Base-by-base conservation (phyloP, 2,888 invertebrate species). In the Cryptosula pallasiana region DNA sequence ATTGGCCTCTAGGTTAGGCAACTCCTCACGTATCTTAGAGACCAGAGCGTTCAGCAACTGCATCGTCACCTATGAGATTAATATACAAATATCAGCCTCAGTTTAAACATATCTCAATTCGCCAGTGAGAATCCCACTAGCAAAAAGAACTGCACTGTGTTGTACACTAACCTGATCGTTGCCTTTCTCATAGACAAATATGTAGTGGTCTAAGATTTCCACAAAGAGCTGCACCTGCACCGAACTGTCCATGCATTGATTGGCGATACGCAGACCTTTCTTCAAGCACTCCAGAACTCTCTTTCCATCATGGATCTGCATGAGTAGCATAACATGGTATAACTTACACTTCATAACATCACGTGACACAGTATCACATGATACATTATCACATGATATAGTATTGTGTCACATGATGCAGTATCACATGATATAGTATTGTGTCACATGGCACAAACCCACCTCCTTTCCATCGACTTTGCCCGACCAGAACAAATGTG, bases 401-500 rank as follows among this genome's bases (percentile, higher is more conserved):
- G 20, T 45, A 45, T 20, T 13, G 45, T 45, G 20, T 45, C n/a
- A n/a, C n/a, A n/a, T n/a, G n/a, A n/a, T n/a, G n/a, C n/a, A n/a
- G n/a, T n/a, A n/a, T n/a, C n/a, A n/a, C n/a, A n/a, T n/a, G n/a
- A n/a, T n/a, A n/a, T n/a, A n/a, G n/a, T n/a, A n/a, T n/a, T n/a
- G n/a, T n/a, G n/a, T n/a, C n/a, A n/a, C n/a, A n/a, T n/a, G n/a
- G n/a, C n/a, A n/a, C n/a, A n/a, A 13, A 45, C 74, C 58, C 71
- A 81, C 80, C 77, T 79, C 79, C 73, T 79, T 76, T 35, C 79
- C 80, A 36, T 76, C 73, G 0, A 76, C 76, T 75, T 82, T 83
- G 23, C 93, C 94, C 76, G 94, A 94, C 99, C 99, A 99, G 87
- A 97, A 99, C 74, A 99, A 89, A 84, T 97, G 95, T 0, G 98